Conservation (phyloP, 2,888 invertebrate species). For the Ormia ochracea region DNA sequence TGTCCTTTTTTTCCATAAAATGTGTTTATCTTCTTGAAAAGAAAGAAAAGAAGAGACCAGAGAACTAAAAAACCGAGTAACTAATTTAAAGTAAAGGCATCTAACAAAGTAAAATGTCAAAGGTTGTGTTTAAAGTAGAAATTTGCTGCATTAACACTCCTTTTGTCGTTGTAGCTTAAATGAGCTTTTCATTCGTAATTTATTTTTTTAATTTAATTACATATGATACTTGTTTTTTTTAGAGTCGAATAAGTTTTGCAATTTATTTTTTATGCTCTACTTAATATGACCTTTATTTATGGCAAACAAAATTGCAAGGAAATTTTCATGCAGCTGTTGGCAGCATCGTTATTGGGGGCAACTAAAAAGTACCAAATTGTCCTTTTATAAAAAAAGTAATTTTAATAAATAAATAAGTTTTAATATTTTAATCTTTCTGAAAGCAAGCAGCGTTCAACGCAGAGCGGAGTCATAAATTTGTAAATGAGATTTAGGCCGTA, state of each 20-base stretch:
- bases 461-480: no score
- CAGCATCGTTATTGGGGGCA: no score
- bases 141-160: neutral
- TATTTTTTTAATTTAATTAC: neutral
- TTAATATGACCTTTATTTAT: neutral
- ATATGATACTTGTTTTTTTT: neutral
- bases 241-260: neutral
- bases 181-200: neutral
- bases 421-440: no score
- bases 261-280: slow-evolving; percentile 26
- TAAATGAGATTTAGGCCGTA: no score
- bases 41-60: neutral
- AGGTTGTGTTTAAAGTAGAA: neutral
- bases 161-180: neutral
- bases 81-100: neutral
- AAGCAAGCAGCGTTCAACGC: no score
- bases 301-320: neutral
- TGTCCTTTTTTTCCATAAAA: neutral
- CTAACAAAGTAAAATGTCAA: neutral
- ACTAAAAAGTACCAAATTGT: no score
- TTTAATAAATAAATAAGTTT: no score
- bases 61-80: no score
- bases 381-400: no score
- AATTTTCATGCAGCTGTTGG: neutral
- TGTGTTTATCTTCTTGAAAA: neutral